These are phyloP conservation scores for Hymenopus coronatus DNA, from an alignment of 2,888 invertebrate species.

Conservation along the genomic window DNA sequence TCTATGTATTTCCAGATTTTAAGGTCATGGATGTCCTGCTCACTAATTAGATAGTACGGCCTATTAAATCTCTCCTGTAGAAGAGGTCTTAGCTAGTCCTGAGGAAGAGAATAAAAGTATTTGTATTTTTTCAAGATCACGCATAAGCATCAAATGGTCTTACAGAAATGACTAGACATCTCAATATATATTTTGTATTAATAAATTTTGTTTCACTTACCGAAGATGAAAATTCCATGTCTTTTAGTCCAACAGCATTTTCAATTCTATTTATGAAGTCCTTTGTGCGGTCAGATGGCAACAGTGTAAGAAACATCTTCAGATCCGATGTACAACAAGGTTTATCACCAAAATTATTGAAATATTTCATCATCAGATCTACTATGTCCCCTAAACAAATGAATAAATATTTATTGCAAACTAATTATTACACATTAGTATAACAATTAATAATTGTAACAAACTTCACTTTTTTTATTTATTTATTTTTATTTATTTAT, in stretches of 20 bases:
- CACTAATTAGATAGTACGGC: too few species aligned
- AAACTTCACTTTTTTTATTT: too few species aligned
- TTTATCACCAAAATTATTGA: conserved; percentile 78
- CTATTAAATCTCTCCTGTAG: too few species aligned
- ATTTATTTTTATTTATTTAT: too few species aligned
- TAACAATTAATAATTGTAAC: too few species aligned
- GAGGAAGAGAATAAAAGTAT: too few species aligned
- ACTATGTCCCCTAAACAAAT: conserved; percentile 55
- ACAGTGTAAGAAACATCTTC: conserved; percentile 67
- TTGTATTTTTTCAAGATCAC: too few species aligned
- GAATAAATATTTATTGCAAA: background rate
- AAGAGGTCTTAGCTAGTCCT: too few species aligned
- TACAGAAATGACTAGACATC: background rate
- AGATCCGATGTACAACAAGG: conserved; percentile 84
- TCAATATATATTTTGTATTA: background rate
- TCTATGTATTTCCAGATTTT: too few species aligned
- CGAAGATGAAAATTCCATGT: conserved; percentile 43
- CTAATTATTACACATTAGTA: too few species aligned
- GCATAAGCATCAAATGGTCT: background rate
- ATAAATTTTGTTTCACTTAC: conserved; percentile 42
- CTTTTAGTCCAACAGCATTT: conserved; percentile 43
- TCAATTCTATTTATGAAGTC: conserved; percentile 41
- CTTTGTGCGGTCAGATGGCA: conserved; percentile 56
- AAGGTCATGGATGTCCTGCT: too few species aligned
- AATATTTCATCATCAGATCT: conserved; percentile 74